phyloP scores from a whole-genome alignment of 2,797 vertebrate genomes.

The Enteromius trimaculatus region DNA sequence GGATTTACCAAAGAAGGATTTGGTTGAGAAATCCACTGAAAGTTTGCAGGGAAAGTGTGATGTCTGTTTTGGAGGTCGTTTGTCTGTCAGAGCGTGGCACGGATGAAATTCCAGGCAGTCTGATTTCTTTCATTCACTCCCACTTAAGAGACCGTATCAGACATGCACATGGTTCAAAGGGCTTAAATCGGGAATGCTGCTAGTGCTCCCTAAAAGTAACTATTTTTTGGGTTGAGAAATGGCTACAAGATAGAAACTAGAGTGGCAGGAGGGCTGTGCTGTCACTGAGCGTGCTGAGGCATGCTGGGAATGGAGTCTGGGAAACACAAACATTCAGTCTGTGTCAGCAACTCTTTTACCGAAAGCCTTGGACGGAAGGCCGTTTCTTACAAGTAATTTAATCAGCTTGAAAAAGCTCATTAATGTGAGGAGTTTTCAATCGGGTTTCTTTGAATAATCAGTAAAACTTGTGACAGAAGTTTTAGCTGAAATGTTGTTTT shows the following conservation, averaged over 20 bases:
- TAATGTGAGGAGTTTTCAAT: neutral
- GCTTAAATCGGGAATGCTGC: neutral
- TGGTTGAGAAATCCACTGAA: neutral
- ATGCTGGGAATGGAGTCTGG: slow-evolving; percentile 55
- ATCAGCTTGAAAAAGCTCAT: neutral
- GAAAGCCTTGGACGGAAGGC: neutral
- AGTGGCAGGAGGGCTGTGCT: neutral
- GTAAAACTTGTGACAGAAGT: neutral
- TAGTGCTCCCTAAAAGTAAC: neutral
- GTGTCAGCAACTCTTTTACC: slow-evolving; percentile 26
- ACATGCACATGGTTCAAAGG: slow-evolving; percentile 25
- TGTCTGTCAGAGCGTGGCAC: slow-evolving; percentile 55
- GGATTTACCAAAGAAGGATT: neutral
- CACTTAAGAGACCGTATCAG: slow-evolving; percentile 3
- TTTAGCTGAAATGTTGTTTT: neutral
- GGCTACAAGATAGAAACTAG: too few species aligned
- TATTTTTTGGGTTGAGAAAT: too few species aligned
- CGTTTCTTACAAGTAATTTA: neutral
- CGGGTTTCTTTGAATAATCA: neutral
- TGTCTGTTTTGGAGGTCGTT: neutral
- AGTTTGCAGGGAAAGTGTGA: neutral
- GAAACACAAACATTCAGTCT: slow-evolving; percentile 48
- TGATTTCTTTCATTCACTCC: slow-evolving; percentile 50
- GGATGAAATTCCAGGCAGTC: slow-evolving; percentile 68
- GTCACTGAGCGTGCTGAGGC: slow-evolving; percentile 53